Evolutionary conservation across 2,113 vertebrate genomes (phyloP).

Genomic region (Shinisaurus crocodilurus): DNA sequence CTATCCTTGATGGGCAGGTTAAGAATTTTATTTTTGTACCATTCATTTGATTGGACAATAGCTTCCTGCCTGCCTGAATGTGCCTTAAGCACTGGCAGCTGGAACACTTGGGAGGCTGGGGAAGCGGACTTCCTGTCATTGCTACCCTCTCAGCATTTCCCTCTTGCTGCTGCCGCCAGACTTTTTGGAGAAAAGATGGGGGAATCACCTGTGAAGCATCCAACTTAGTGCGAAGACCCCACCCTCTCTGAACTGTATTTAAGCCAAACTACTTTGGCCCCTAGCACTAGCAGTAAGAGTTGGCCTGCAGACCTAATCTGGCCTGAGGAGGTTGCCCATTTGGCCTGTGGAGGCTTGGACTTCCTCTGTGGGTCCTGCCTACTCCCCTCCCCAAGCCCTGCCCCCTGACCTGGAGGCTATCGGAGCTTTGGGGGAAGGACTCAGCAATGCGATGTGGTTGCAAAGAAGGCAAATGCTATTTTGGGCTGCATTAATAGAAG

Average conservation of each 20-base stretch:
- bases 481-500: no score
- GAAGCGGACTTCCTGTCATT: not conserved
- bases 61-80: not conserved
- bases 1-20: not conserved
- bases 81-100: not conserved
- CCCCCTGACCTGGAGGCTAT: no score
- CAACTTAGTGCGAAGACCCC: not conserved
- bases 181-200: not conserved
- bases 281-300: not conserved
- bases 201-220: not conserved
- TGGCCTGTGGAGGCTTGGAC: no score
- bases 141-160: not conserved
- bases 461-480: no score
- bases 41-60: not conserved
- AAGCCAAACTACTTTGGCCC: not conserved
- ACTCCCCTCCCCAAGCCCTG: no score
- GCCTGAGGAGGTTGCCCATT: no score
- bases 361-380: no score
- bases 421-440: no score
- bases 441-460: no score
- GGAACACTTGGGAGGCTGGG: not conserved
- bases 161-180: not conserved
- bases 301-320: no score
- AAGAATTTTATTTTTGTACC: not conserved
- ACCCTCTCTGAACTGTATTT: not conserved